Percentiles rank a stretch among this genome's conserved stretches.
Evolutionary conservation across 1,140 invertebrate species (phyloP).

Genomic region (Lordiphosa collinella): DNA sequence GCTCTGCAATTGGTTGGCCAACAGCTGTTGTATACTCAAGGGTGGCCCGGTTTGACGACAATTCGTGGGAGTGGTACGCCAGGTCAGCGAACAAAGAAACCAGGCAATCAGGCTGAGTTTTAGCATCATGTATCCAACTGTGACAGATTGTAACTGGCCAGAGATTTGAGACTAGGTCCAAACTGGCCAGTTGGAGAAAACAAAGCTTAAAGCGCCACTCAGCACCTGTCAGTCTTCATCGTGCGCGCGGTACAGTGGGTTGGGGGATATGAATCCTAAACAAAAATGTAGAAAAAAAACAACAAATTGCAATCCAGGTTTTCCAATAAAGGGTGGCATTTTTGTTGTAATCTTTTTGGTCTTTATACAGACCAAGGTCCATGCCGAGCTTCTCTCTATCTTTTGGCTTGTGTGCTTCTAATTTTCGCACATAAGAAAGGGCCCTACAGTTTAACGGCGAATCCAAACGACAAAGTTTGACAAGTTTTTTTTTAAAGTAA

Average conservation of each 20-base stretch:
- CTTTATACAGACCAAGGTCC: too few species aligned
- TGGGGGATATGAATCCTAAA: too few species aligned
- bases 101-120: constrained; percentile 64
- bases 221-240: constrained; percentile 64
- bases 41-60: constrained; percentile 58
- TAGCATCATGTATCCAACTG: constrained; percentile 48
- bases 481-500: too few species aligned
- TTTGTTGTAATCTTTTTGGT: too few species aligned
- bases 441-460: too few species aligned
- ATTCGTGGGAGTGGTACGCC: constrained; percentile 69
- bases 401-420: too few species aligned
- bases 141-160: constrained; percentile 36
- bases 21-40: constrained; percentile 53
- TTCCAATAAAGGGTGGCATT: too few species aligned
- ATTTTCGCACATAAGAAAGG: too few species aligned
- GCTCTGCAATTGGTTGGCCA: constrained; percentile 64
- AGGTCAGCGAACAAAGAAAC: constrained; percentile 61
- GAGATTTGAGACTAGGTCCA: background rate
- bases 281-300: too few species aligned
- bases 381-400: too few species aligned
- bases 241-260: constrained; percentile 15
- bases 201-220: constrained; percentile 3
- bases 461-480: too few species aligned
- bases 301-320: too few species aligned
- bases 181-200: constrained; percentile 5